These are phyloP conservation scores for Philopotamus ludificatus DNA, from an alignment of 1,140 invertebrate genomes.

Conservation along the genomic window DNA sequence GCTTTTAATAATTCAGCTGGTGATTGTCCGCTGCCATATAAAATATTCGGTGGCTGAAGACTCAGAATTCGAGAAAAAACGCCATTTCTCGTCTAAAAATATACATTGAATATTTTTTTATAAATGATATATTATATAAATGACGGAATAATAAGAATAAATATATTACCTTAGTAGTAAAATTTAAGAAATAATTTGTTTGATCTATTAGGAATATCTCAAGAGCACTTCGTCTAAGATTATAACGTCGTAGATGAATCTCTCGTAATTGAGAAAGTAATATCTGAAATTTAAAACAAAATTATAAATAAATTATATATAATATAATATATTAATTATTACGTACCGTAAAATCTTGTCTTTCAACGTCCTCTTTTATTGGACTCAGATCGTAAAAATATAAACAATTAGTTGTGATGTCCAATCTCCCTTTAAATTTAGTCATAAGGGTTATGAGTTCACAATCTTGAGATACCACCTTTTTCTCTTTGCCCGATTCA, in stretches of 20 bases:
- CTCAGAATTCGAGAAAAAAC: constrained; percentile 63
- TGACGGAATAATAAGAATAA: constrained; percentile 16
- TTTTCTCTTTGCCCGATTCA: constrained; percentile 53
- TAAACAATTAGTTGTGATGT: constrained; percentile 64
- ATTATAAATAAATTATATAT: neutral
- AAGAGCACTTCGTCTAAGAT: constrained; percentile 63
- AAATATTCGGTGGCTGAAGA: constrained; percentile 60
- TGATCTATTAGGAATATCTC: constrained; percentile 69
- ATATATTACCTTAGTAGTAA: constrained; percentile 59
- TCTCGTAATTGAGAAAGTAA: constrained; percentile 60
- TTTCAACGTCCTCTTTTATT: constrained; percentile 58
- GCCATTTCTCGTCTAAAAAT: constrained; percentile 59
- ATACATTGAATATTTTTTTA: neutral
- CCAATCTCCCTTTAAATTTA: constrained; percentile 63
- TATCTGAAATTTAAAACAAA: constrained; percentile 48
- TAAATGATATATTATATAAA: neutral
- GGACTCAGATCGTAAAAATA: constrained; percentile 64
- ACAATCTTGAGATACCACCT: constrained; percentile 63
- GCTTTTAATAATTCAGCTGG: constrained; percentile 62
- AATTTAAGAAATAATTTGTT: constrained; percentile 70
- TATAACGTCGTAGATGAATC: constrained; percentile 65
- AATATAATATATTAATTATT: constrained; percentile 6
- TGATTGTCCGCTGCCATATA: constrained; percentile 61
- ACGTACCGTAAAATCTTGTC: constrained; percentile 53
- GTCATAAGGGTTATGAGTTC: constrained; percentile 65